Conservation (phyloP, 2,113 vertebrate species). For the Morone saxatilis region DNA sequence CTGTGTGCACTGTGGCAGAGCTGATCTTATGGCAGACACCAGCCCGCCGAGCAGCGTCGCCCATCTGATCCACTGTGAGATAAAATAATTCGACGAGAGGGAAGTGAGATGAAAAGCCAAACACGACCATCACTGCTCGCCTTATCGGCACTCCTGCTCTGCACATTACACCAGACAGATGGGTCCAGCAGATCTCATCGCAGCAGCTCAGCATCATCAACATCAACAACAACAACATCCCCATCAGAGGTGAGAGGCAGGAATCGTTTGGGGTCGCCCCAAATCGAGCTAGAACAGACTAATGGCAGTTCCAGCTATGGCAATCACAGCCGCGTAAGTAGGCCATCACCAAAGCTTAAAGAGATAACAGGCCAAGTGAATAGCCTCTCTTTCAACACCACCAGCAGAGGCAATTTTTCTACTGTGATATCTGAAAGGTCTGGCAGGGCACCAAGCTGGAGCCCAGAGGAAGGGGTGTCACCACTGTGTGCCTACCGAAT, state of each 20-base stretch:
- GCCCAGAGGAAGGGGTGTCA: slow-evolving; percentile 61
- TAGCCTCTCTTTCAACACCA: slow-evolving; percentile 38
- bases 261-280: slow-evolving; percentile 31
- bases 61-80: slow-evolving; percentile 62
- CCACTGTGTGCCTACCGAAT: slow-evolving; percentile 82
- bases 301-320: slow-evolving; percentile 44
- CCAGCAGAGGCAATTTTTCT: slow-evolving; percentile 42
- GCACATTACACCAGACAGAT: slow-evolving; percentile 64
- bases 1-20: slow-evolving; percentile 47
- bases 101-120: slow-evolving; percentile 72
- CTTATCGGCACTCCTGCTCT: slow-evolving; percentile 71
- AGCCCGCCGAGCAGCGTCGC: slow-evolving; percentile 40
- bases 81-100: slow-evolving; percentile 33
- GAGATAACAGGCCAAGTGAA: slow-evolving; percentile 35
- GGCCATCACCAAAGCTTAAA: slow-evolving; percentile 50
- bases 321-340: slow-evolving; percentile 46
- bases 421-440: slow-evolving; percentile 51
- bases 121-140: slow-evolving; percentile 65
- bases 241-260: slow-evolving; percentile 51
- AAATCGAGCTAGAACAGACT: slow-evolving; percentile 31
- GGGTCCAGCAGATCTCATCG: slow-evolving; percentile 46
- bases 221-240: slow-evolving; percentile 35
- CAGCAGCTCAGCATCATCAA: slow-evolving; percentile 41
- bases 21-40: slow-evolving; percentile 72
- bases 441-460: slow-evolving; percentile 45